Evolutionary conservation across 2,888 invertebrate species (phyloP), one percentile per base, ranked within the genome.

Genomic region (Macaria liturata): DNA sequence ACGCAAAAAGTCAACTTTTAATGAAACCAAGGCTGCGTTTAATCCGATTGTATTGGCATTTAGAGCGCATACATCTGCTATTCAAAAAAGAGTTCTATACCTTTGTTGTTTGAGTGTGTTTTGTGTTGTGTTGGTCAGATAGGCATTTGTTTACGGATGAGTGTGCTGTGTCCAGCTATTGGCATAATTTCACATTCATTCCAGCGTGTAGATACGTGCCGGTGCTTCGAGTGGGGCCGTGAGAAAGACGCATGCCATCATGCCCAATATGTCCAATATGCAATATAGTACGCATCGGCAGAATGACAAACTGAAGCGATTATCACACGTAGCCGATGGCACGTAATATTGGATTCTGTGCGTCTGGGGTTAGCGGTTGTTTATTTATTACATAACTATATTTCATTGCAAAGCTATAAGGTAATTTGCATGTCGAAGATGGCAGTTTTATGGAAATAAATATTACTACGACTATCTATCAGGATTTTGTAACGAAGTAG

Each of bases 121-220:
- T 72, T 3, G 59, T 40, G 48, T 45, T 55, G 37, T 51, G 53
- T 30, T 20, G 44, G 5, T 32, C 31, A 37, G 37, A 54, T 30
- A 55, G 52, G 46, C 49, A 51, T 55, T 50, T 61, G 66, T 67
- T 67, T 62, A 60, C 65, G 61, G 66, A 73, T 76, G 69, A 70
- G 68, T 72, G 70, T 71, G 68, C 49, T 70, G 72, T 55, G 48
- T 63, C 61, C 46, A 54, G 50, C 61, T 75, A 79, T 83, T 69
- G 80, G 72, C 76, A 81, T 82, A 81, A 80, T 81, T 84, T 80
- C 83, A 84, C 83, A 84, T 83, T 84, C 82, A 76, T 68, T 71
- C 75, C 74, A 69, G 70, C 63, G 69, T 70, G 72, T 67, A 51
- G 55, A 71, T 74, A 79, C 81, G 79, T 81, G 80, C 74, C 72